These are phyloP conservation scores for Malurus elegans DNA, from an alignment of 2,113 vertebrate genomes.

Conservation along the genomic window DNA sequence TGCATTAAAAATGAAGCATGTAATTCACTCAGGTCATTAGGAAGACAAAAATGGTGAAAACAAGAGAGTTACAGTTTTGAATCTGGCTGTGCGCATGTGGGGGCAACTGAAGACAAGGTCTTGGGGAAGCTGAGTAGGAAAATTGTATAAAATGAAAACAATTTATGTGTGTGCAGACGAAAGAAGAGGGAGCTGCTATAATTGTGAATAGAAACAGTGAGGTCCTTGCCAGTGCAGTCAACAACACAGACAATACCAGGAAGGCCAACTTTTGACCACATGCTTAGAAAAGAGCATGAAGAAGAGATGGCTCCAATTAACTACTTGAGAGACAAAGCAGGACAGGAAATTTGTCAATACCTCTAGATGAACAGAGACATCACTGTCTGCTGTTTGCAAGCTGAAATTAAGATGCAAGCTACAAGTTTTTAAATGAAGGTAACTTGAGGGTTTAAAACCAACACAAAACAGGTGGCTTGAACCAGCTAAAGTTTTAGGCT, in stretches of 20 bases:
- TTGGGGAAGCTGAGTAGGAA: background rate
- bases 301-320: background rate
- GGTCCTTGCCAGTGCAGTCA: background rate
- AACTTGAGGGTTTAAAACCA: background rate
- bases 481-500: background rate
- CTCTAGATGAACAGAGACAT: background rate
- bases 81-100: background rate
- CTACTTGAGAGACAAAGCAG: background rate
- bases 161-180: background rate
- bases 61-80: background rate
- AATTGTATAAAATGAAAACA: background rate
- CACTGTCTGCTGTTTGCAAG: background rate
- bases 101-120: background rate
- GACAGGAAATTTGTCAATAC: background rate
- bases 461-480: background rate
- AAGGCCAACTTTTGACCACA: background rate
- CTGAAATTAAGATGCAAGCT: background rate
- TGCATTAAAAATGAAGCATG: background rate
- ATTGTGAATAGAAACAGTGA: background rate
- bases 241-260: background rate
- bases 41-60: background rate
- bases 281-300: background rate
- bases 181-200: background rate
- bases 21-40: background rate
- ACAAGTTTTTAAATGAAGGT: background rate